Evolutionary conservation across 2,113 vertebrate species (phyloP), one percentile per base, ranked within the genome.

Genomic region (Plectropomus leopardus): DNA sequence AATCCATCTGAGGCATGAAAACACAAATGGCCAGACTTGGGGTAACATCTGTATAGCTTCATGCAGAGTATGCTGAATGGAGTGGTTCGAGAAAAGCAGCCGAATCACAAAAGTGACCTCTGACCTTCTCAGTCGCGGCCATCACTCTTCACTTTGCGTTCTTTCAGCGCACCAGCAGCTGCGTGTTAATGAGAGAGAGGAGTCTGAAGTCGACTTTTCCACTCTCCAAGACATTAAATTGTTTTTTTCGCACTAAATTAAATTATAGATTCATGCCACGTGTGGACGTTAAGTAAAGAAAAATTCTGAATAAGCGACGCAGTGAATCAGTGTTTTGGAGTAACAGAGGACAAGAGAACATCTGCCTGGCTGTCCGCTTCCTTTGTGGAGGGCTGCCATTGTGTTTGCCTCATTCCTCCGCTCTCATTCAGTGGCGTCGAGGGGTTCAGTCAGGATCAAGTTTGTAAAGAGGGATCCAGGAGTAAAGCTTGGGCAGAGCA

Each of bases 381-480:
- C 71, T 84, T 89, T 92, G 82, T 86, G 78, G 15, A 53, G 7
- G 1, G 54, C 42, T 17, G 3, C 82, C 71, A 89, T 90, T 92
- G 83, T 90, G 88, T 75, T 63, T 1, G 50, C 66, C 73, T 88
- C 87, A 89, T 91, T 90, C 88, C 82, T 87, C 75, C 34, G 1
- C 73, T 68, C 55, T 80, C 75, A 28, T 80, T 91, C 84, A 86
- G 28, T 75, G 73, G 76, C 32, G 24, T 36, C 24, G 54, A 77
- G 87, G 78, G 75, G 72, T 82, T 81, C 73, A 76, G 82, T 36
- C 68, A 60, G 87, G 87, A 89, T 88, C 83, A 89, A 78, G 86
- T 88, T 91, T 91, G 85, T 82, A 86, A 87, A 89, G 86, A 80
- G 78, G 80, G 84, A 88, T 81, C 51, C 60, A 51, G 57, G 10